Evolutionary conservation across 1,140 invertebrate genomes (phyloP).

Genomic region (Gryon sp.): DNA sequence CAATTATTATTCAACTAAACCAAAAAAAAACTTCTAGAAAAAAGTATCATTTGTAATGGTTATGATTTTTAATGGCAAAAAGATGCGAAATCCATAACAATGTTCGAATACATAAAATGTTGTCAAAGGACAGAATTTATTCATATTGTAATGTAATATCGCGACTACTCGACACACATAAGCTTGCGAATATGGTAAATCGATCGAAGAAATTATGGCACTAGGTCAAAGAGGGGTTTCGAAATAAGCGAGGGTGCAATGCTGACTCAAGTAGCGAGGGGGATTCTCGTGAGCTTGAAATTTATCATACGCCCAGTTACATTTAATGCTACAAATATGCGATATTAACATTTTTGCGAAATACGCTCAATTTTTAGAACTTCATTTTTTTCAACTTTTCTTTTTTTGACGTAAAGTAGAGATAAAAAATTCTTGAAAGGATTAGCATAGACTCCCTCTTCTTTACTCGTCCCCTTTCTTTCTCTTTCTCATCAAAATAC

Average conservation of each 20-base stretch:
- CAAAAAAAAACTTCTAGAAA: too few relatives aligned
- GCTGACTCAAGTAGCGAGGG: constrained; percentile 48
- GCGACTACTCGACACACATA: constrained; percentile 52
- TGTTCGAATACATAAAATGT: neutral
- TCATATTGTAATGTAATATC: constrained; percentile 20
- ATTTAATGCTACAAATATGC: constrained; percentile 39
- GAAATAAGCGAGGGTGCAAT: constrained; percentile 63
- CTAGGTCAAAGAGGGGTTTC: constrained; percentile 74
- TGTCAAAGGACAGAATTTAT: constrained; percentile 11
- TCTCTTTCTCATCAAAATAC: constrained; percentile 78
- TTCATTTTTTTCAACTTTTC: too few relatives aligned
- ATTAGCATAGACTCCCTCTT: constrained; percentile 76
- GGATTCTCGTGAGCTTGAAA: constrained; percentile 48
- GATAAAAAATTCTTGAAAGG: too few relatives aligned
- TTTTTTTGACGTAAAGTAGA: too few relatives aligned
- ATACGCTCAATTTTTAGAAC: constrained; percentile 10
- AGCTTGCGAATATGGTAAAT: constrained; percentile 68
- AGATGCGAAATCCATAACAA: too few relatives aligned
- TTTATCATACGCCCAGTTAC: constrained; percentile 51
- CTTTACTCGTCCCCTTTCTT: too few relatives aligned
- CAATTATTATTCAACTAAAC: too few relatives aligned
- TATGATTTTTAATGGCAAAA: too few relatives aligned
- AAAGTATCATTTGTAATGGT: too few relatives aligned
- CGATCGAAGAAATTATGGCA: constrained; percentile 78
- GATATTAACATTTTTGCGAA: constrained; percentile 68